phyloP scores from a whole-genome alignment of 2,888 invertebrate genomes.

The Mantis religiosa region DNA sequence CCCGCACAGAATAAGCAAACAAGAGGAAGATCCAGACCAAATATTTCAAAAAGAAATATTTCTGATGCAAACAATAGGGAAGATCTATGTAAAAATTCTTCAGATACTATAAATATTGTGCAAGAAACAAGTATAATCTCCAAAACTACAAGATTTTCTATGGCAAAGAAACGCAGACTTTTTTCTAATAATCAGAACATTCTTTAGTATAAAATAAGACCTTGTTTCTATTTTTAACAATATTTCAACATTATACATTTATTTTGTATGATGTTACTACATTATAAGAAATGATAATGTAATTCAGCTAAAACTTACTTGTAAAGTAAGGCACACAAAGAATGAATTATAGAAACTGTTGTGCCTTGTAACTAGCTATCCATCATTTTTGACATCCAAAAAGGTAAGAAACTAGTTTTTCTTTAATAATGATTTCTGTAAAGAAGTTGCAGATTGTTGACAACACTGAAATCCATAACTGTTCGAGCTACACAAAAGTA shows the following conservation, averaged over 20 bases:
- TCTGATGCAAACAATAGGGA: neutral
- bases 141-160: neutral
- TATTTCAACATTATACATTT: neutral
- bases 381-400: no score
- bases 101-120: neutral
- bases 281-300: neutral
- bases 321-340: neutral
- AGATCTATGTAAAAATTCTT: neutral
- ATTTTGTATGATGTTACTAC: neutral
- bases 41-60: neutral
- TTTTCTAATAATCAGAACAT: neutral
- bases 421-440: no score
- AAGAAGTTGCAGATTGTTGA: no score
- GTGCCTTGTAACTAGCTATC: no score
- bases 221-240: neutral
- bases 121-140: neutral
- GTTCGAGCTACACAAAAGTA: no score
- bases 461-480: no score
- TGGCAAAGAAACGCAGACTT: neutral
- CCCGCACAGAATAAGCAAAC: neutral
- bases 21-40: neutral
- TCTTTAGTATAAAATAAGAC: neutral
- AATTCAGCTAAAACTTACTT: neutral
- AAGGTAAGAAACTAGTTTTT: no score
- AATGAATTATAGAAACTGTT: no score